Conservation (phyloP, 2,113 vertebrate genomes). For the Cettia cetti region DNA sequence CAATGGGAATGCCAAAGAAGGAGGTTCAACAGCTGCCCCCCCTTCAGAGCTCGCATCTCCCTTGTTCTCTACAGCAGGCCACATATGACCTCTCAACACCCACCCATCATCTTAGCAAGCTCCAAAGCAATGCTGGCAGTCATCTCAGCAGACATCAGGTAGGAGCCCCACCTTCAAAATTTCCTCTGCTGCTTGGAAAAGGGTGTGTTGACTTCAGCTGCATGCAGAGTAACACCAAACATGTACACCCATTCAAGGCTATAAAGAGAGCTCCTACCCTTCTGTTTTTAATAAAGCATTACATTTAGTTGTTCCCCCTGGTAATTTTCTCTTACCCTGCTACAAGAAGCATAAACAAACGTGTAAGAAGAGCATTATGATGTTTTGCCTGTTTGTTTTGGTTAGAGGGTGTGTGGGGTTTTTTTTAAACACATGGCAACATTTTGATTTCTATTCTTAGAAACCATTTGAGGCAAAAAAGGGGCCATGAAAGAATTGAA, state of each 20-base stretch:
- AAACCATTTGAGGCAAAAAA: slow-evolving; percentile 35
- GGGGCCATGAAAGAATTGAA: neutral
- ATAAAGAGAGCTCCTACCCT: neutral
- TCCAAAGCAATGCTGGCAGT: neutral
- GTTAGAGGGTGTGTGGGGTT: neutral
- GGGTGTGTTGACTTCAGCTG: neutral
- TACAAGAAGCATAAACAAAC: neutral
- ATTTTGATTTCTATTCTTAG: slow-evolving; percentile 59
- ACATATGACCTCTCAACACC: neutral
- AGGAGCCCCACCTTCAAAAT: neutral
- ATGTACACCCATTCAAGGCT: neutral
- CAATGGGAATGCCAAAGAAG: neutral
- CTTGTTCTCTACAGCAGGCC: neutral
- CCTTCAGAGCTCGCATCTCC: neutral
- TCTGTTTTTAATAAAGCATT: neutral
- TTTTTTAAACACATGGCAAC: slow-evolving; percentile 54
- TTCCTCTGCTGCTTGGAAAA: neutral
- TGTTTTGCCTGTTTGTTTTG: slow-evolving; percentile 1
- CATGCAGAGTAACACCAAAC: neutral
- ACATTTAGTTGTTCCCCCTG: neutral
- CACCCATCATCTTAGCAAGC: neutral
- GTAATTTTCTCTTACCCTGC: neutral
- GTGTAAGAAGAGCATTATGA: neutral
- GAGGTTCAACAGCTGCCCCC: neutral
- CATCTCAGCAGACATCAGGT: neutral